Base-by-base conservation (phyloP, 2,888 invertebrate species). In the Monoplex corrugatus region DNA sequence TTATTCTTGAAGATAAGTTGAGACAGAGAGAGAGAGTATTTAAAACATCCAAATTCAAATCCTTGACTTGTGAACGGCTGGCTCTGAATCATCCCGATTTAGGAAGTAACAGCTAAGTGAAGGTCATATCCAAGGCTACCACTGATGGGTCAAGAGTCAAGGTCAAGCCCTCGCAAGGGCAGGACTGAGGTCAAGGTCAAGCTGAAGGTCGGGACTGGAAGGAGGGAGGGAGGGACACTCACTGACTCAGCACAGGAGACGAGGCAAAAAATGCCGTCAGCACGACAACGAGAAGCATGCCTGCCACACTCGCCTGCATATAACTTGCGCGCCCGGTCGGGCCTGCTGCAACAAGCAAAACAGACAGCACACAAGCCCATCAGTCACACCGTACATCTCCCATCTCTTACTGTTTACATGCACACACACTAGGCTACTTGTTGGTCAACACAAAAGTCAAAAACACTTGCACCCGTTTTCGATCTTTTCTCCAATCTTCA, bases 281-380 rank as follows among this genome's bases (percentile, higher is more conserved):
- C 83, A 83, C 44, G 57, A 83, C 68, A 57, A 68, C 43, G 40
- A 80, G 78, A 45, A 88, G 82, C 88, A 88, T 83, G 82, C 88
- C 83, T 35, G 88, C 88, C 82, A 88, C 63, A 68, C 83, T 35
- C 63, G 88, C 88, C 50, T 68, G 88, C 82, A 88, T 83, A 88
- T 40, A 40, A 63, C 44, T 23, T 32, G 88, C 83, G 13, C 19
- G 68, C 83, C 83, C 88, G 3, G 88, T 35, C 35, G 88, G 38
- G 16, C 75, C 38, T 35, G 43, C 88, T 88, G 88, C 63, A 88
- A 88, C 88, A 88, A 83, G 88, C 88, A 83, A 88, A 83, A 80
- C 50, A 83, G 57, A 88, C 23, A 23, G n/a, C 40, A 16, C 32
- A 78, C n/a, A n/a, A n/a, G 43, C 78, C 78, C 28, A 43, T 80